phyloP scores from a whole-genome alignment of 2,797 vertebrate genomes.

The Cyclopterus lumpus region DNA sequence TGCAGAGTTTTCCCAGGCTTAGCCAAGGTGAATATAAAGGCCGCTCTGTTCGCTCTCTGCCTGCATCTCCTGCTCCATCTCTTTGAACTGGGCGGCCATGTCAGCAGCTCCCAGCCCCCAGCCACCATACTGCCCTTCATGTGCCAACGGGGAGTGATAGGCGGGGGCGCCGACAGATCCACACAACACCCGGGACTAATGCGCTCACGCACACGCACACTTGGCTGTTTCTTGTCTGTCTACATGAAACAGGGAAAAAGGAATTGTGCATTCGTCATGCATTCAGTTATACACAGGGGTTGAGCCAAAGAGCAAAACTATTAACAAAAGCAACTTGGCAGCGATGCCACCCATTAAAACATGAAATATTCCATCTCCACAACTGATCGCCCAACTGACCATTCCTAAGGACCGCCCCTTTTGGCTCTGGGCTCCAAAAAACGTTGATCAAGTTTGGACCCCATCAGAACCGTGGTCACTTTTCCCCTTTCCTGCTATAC shows the following conservation, averaged over 20 bases:
- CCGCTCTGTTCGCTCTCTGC: constrained; percentile 70
- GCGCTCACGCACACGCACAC: constrained; percentile 18
- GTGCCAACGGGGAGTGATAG: constrained; percentile 76
- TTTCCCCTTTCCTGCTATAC: neutral
- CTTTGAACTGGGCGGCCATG: constrained; percentile 79
- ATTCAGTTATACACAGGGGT: constrained; percentile 9
- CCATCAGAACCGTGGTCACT: too few species aligned
- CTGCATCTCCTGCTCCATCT: constrained; percentile 75
- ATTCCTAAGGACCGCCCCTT: neutral
- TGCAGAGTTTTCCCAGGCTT: constrained; percentile 76
- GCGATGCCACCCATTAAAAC: neutral
- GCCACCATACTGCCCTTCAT: constrained; percentile 73
- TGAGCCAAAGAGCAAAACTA: constrained; percentile 1
- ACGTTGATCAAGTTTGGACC: neutral
- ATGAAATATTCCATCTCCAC: neutral
- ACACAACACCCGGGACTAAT: constrained; percentile 47
- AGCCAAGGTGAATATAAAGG: constrained; percentile 71
- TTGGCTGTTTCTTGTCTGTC: constrained; percentile 17
- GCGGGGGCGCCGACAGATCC: constrained; percentile 74
- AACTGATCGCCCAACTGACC: neutral
- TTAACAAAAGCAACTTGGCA: neutral
- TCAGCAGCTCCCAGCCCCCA: constrained; percentile 74
- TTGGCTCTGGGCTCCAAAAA: neutral
- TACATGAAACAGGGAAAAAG: constrained; percentile 18
- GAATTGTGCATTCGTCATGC: constrained; percentile 19